A percentile compares a stretch with the other conserved stretches of the same genome.
Evolutionary conservation across 2,888 invertebrate species (phyloP).

Genomic region (Pogonocherus hispidulus): DNA sequence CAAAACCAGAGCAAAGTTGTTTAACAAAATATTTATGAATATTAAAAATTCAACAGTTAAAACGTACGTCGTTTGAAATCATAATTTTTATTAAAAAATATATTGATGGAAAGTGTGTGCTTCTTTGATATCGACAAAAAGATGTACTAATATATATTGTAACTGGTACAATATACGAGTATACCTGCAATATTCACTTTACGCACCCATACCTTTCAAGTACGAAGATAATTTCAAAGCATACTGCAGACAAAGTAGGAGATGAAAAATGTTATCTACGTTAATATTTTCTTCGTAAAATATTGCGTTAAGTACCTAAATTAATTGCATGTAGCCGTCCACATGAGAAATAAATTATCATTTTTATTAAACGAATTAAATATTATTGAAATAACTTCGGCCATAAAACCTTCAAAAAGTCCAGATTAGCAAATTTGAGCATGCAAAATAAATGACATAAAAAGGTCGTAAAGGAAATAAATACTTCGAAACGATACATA

Average conservation of each 20-base stretch:
- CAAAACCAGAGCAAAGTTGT: no score
- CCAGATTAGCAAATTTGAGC: slow-evolving; percentile 55
- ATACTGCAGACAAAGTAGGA: not conserved
- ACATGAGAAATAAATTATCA: slow-evolving; percentile 28
- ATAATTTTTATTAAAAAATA: no score
- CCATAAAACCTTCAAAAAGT: slow-evolving; percentile 34
- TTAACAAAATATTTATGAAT: no score
- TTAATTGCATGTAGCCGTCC: slow-evolving; percentile 14
- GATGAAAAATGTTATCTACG: not conserved
- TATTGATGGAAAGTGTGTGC: no score
- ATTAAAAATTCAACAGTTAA: no score
- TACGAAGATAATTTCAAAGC: no score
- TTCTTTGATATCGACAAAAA: no score
- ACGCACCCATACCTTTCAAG: no score
- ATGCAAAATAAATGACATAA: slow-evolving; percentile 56
- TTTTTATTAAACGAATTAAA: slow-evolving; percentile 37
- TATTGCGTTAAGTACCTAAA: slow-evolving; percentile 2
- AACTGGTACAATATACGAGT: no score
- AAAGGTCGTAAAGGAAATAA: slow-evolving; percentile 59
- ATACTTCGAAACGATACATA: slow-evolving; percentile 50
- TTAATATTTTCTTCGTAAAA: not conserved
- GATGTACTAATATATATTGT: no score
- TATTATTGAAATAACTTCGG: slow-evolving; percentile 35
- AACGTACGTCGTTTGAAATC: no score
- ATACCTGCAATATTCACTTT: no score